Base-by-base conservation (phyloP, 2,888 invertebrate genomes). In the Malthinus seriepunctatus region DNA sequence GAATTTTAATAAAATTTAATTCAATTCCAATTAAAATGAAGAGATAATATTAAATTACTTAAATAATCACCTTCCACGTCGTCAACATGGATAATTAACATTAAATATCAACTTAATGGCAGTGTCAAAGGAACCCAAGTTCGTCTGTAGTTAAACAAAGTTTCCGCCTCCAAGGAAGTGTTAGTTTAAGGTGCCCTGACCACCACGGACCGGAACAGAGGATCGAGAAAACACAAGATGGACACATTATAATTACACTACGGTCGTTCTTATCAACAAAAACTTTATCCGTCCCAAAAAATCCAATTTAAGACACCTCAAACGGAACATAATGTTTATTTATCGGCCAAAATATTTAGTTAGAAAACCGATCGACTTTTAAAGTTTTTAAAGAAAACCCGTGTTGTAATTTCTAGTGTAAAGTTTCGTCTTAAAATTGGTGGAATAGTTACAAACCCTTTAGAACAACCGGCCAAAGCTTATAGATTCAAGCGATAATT, bases 401-500 rank as follows among this genome's bases (percentile, higher is more conserved):
- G 6, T 23, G 3, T 23, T 5, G 23, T 23, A 23, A 23, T 23
- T 23, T 23, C 23, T 23, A 2, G 23, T 3, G 23, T 23, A 23
- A 23, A 23, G 23, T 23, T 23, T 23, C 23, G 23, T 23, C 23
- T 23, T 23, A 23, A 23, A 23, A 23, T 23, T 65, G 63, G 63
- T 65, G 65, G 66, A 67, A 65, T 66, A 60, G 57, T 57, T 51
- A 59, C 55, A 52, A 52, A 51, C 62, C 64, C 62, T 57, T 60
- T 63, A 63, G 60, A 64, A 64, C 59, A 59, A 54, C 60, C 64
- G 63, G 58, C 63, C 66, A 64, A 62, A 67, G 72, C 73, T 73
- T 73, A 75, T 74, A 76, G 74, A 75, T 76, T 71, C 69, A 67
- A 69, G 71, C 70, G 76, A 78, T 77, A 78, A 78, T 78, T 77